These are phyloP conservation scores for Mormyrus proboscirostris DNA, from an alignment of 2,797 vertebrate species.

Conservation along the genomic window DNA sequence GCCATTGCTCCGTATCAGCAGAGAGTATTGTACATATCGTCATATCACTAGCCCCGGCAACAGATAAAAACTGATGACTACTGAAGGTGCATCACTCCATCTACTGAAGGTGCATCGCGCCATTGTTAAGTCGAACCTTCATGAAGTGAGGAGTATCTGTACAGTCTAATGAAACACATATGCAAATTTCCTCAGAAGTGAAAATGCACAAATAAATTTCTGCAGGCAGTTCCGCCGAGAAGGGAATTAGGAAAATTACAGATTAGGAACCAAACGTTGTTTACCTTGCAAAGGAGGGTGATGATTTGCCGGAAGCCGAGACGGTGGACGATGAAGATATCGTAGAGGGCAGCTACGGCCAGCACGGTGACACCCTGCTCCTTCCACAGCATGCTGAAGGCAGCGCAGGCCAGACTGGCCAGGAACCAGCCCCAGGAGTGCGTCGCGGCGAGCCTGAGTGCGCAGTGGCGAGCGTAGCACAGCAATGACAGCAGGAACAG, in stretches of 20 bases:
- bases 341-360: constrained; percentile 82
- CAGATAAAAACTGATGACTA: neutral
- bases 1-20: neutral
- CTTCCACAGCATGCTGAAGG: constrained; percentile 97
- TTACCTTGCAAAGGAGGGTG: constrained; percentile 80
- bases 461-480: constrained; percentile 84
- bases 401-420: constrained; percentile 73
- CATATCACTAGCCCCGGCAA: neutral
- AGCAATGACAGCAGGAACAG: constrained; percentile 90
- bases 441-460: constrained; percentile 57
- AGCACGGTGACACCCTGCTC: constrained; percentile 95
- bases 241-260: constrained; percentile 33
- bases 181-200: constrained; percentile 13
- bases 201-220: constrained; percentile 24
- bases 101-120: neutral
- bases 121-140: neutral
- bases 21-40: neutral
- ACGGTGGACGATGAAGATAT: constrained; percentile 83
- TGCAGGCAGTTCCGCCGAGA: neutral
- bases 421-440: constrained; percentile 79
- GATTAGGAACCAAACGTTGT: constrained; percentile 35
- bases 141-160: neutral
- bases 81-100: neutral
- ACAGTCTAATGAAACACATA: constrained; percentile 42
- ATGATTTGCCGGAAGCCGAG: constrained; percentile 79